phyloP scores from a whole-genome alignment of 2,113 vertebrate species.

The Panurus biarmicus region DNA sequence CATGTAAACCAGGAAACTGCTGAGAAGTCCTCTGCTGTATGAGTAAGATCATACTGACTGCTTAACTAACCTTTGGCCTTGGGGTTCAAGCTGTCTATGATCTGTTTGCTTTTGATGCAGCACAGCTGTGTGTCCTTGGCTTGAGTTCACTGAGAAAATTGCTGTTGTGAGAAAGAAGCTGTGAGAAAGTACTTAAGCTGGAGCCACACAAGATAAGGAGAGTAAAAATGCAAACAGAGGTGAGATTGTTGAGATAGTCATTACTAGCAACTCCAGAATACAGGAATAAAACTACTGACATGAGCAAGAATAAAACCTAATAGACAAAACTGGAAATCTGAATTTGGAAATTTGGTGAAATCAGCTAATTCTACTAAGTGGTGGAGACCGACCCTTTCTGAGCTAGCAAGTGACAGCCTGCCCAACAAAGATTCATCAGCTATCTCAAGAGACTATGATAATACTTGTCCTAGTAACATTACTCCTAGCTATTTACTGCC shows the following conservation, averaged over 20 bases:
- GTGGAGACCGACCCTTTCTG: background rate
- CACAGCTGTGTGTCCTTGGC: constrained; percentile 31
- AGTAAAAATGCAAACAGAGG: background rate
- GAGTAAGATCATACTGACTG: background rate
- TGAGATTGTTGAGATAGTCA: background rate
- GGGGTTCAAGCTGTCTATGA: background rate
- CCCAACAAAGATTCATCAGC: background rate
- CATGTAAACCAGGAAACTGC: background rate
- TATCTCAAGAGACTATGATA: background rate
- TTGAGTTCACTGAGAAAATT: background rate
- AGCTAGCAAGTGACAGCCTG: background rate
- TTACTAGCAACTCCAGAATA: background rate
- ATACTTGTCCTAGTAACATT: background rate
- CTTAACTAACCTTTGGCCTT: constrained; percentile 1
- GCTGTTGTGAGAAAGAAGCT: background rate
- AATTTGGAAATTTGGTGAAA: background rate
- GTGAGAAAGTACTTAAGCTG: constrained; percentile 10
- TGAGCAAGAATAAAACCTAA: background rate
- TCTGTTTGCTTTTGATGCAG: background rate
- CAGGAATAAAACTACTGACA: background rate
- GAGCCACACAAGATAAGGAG: background rate
- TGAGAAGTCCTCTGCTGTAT: background rate
- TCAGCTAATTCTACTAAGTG: background rate
- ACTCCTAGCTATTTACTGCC: background rate
- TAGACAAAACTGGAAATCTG: background rate